A percentile compares a stretch with the other conserved stretches of the same genome.
These are phyloP conservation scores for Agriotes lineatus DNA, from an alignment of 2,888 invertebrate species.

Conservation along the genomic window DNA sequence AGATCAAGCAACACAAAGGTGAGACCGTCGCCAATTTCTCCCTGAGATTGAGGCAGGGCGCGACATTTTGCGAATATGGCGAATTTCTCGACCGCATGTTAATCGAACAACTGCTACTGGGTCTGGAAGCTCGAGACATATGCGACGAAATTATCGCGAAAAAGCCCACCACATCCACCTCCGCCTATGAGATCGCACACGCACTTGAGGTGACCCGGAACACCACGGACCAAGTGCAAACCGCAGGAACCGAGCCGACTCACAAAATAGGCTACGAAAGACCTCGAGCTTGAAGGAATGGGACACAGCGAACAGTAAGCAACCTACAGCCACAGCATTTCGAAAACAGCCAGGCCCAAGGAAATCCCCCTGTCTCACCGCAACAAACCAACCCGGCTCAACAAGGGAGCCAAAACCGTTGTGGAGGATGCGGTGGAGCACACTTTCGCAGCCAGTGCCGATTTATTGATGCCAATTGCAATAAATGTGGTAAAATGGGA, in stretches of 20 bases:
- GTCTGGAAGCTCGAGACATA: slow-evolving; percentile 27
- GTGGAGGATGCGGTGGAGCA: slow-evolving; percentile 20
- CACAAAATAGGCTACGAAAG: not conserved
- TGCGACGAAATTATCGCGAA: slow-evolving; percentile 34
- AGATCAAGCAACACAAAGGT: no score
- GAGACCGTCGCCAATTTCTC: no score
- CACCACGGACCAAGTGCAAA: slow-evolving; percentile 15
- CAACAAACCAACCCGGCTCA: no score
- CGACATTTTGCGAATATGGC: slow-evolving; percentile 37
- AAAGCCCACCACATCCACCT: slow-evolving; percentile 20
- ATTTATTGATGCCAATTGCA: slow-evolving; percentile 17
- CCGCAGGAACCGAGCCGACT: not conserved
- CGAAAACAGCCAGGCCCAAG: no score
- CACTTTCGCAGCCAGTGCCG: slow-evolving; percentile 25
- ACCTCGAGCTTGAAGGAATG: not conserved
- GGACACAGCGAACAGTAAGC: no score
- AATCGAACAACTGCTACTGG: slow-evolving; percentile 27
- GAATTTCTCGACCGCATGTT: slow-evolving; percentile 31
- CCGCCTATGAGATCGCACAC: slow-evolving; percentile 30
- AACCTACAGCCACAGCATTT: no score
- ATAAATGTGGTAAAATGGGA: slow-evolving; percentile 27
- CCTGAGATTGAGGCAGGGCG: no score
- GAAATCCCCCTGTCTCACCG: no score
- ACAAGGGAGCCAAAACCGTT: not conserved
- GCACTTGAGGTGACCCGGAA: slow-evolving; percentile 26